Evolutionary conservation across 2,113 vertebrate species (phyloP), one percentile per base, ranked within the genome.

Genomic region (Leptosomus discolor): DNA sequence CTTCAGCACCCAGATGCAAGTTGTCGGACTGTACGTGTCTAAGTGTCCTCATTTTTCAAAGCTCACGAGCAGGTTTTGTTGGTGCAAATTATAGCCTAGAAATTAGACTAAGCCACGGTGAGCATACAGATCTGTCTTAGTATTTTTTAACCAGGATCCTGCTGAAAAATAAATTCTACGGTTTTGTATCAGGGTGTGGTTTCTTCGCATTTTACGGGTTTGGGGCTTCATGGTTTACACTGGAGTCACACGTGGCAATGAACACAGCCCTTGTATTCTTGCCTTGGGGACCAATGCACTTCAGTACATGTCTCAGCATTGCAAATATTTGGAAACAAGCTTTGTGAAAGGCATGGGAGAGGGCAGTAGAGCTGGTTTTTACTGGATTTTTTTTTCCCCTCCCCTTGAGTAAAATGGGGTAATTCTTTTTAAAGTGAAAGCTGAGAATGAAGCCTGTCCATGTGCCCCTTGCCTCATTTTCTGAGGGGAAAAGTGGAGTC

Each of bases 241-340:
- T 18, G 26, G 12, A 5, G 58, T 26, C 0, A 1, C 63, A 1
- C 1, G 1, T 8, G 22, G 27, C 0, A 4, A 4, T 27, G 56
- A 8, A 12, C 5, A 2, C 2, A 0, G 53, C 36, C 23, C 24
- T 65, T 0, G 0, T 41, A 12, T 1, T 1, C 26, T 48, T 3
- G 26, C 20, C 43, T 12, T 1, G 0, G 32, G 22, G 36, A 23
- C 23, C 12, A 0, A 23, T 51, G 24, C 4, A 3, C 65, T 56
- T 60, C 2, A 1, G 29, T 46, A 27, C 0, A 0, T 1, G 0
- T 41, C 26, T 56, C 5, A 0, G 16, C 26, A 5, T 36, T 19
- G 0, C 4, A 0, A 18, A 5, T 30, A 22, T 54, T 65, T 54
- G n/a, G 36, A 75, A 48, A 30, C 4, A 18, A 70, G 48, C 15